A percentile compares a stretch with the other conserved stretches of the same genome.
Evolutionary conservation across 2,888 invertebrate species (phyloP).

Genomic region (Alitta virens): DNA sequence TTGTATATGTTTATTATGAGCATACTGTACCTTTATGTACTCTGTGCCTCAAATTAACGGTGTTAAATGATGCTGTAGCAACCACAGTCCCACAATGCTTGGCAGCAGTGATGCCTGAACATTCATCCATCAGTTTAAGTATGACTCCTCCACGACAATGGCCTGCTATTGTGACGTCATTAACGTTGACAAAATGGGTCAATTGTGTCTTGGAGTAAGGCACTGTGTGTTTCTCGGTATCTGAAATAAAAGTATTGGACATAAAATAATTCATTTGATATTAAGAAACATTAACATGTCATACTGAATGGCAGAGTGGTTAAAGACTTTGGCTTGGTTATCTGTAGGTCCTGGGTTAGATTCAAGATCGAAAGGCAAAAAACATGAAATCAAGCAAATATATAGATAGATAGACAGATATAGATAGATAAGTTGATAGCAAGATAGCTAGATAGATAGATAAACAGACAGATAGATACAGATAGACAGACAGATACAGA

Average conservation of each 20-base stretch:
- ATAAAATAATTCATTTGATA: no score
- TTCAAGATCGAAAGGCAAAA: no score
- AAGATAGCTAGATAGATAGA: no score
- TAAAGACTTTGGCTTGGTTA: no score
- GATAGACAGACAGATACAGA: no score
- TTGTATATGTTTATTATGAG: not conserved
- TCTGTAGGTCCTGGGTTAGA: no score
- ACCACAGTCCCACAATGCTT: slow-evolving; percentile 17
- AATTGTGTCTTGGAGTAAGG: slow-evolving; percentile 13
- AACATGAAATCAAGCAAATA: no score
- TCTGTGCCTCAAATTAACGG: slow-evolving; percentile 9
- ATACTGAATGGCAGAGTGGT: no score
- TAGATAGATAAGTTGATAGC: no score
- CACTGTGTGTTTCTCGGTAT: slow-evolving; percentile 4
- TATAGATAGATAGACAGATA: no score
- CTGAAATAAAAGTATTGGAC: not conserved
- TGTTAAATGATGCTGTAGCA: slow-evolving; percentile 15
- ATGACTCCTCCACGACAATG: slow-evolving; percentile 13
- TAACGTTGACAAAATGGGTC: slow-evolving; percentile 7
- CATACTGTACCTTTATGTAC: slow-evolving; percentile 7
- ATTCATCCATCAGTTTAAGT: slow-evolving; percentile 23
- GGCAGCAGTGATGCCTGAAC: slow-evolving; percentile 16
- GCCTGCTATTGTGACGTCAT: slow-evolving; percentile 1
- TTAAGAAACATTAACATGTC: no score
- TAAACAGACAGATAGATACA: no score